A percentile compares a stretch with the other conserved stretches of the same genome.
Evolutionary conservation across 2,113 vertebrate species (phyloP).

Genomic region (Cyphomyrus discorhynchus): DNA sequence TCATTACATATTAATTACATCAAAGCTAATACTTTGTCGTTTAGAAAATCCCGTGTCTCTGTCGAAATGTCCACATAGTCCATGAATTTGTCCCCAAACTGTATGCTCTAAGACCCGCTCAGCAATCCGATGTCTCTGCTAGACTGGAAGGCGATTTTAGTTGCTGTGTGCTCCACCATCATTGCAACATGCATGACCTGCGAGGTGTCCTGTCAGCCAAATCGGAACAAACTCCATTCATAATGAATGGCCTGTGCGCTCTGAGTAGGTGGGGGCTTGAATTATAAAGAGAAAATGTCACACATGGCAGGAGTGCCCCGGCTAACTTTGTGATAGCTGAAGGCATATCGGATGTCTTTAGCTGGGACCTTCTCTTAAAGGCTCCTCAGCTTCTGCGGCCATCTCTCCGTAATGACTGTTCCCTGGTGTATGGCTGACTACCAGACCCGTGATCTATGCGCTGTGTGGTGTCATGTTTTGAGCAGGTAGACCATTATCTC

Average conservation of each 20-base stretch:
- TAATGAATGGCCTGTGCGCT: slow-evolving; percentile 40
- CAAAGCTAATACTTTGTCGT: neutral
- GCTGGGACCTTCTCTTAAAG: neutral
- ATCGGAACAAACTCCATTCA: slow-evolving; percentile 31
- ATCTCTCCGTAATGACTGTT: neutral
- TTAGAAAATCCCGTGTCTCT: neutral
- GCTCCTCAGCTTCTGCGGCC: neutral
- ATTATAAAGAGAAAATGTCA: slow-evolving; percentile 32
- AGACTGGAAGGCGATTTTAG: neutral
- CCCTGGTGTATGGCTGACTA: neutral
- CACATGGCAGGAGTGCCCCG: neutral
- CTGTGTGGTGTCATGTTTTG: neutral
- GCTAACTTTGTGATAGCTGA: neutral
- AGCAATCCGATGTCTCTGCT: neutral
- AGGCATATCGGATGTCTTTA: neutral
- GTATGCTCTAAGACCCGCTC: neutral
- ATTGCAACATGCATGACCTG: neutral
- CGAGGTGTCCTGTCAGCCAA: slow-evolving; percentile 14
- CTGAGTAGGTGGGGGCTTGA: slow-evolving; percentile 19
- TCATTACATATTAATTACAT: neutral
- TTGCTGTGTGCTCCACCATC: neutral
- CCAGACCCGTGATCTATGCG: neutral
- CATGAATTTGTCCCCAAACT: neutral
- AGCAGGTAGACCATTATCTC: neutral
- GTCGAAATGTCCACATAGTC: neutral